Base-by-base conservation (phyloP, 1,140 invertebrate genomes). In the Apis cerana region DNA sequence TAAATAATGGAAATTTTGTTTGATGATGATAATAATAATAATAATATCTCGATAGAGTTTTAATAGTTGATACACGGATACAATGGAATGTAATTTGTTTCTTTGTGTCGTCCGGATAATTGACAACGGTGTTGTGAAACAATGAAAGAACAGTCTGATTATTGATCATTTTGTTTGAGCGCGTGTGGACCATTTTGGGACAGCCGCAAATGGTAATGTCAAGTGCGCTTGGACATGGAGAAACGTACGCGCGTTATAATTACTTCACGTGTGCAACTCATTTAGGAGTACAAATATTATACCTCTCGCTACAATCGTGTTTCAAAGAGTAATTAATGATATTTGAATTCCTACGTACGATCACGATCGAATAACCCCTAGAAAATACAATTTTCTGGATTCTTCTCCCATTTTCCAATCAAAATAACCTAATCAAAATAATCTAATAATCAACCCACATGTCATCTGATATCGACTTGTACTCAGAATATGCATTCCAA, bases 241-340 rank as follows among this genome's bases (percentile, higher is more conserved):
- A 59, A 43, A 75, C 65, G 83, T 61, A 69, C 52, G 58, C 21
- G 77, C 33, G 56, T 76, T 76, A 43, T 50, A 76, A 65, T 76
- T 75, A 56, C 54, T 43, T 56, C 23, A 23, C 54, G 19, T 62
- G 23, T 17, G 19, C 11, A 21, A 76, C 59, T 72, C 48, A 43
- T 50, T 64, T 48, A 62, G 50, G 27, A 1, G 23, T 69, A 19
- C 54, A 64, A 43, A 56, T 76, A 84, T 82, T 86, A 80, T 75
- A 74, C 74, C 56, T 59, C 71, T 79, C 75, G 85, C 84, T 69
- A 78, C 69, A 78, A 69, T 74, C 72, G 80, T 80, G 84, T 83
- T 85, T 56, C 52, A 71, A 33, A 71, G 52, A 13, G 52, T 33
- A 54, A 70, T 19, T 54, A 56, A 71, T 27, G 52, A 56, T 33